Evolutionary conservation across 1,140 invertebrate genomes (phyloP), one percentile per base, ranked within the genome.

Genomic region (Macrostomum lignano): DNA sequence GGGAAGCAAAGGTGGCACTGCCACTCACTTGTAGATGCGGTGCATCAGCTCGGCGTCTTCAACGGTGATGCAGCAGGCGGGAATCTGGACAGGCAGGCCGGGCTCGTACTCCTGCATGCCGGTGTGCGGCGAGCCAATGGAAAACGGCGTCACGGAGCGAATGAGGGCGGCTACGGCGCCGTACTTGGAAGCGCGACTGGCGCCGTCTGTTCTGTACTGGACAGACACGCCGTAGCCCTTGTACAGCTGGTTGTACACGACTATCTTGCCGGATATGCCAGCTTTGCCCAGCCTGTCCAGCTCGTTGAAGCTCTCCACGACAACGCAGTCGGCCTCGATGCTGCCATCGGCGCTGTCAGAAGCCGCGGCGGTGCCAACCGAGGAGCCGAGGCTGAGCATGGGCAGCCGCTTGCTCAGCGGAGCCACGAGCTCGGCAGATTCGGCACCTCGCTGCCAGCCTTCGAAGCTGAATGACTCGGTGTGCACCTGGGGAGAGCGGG

Each of bases 41-140:
- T 64, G 48, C 31, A 79, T 50, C 44, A 76, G 63, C 45, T 67
- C 63, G 3, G 74, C 72, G 59, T 79, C 74, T 61, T 77, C 74
- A 6, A 69, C 49, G 1, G 74, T 71, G 21, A 81, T 72, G 38
- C 67, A 70, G 21, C 71, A 73, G 7, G 66, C 65, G 7, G 75
- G 74, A 40, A 81, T 76, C 53, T 68, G 65, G n/a, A n/a, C n/a
- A 11, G 52, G 62, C 2, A 68, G 60, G 43, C 61, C 63, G 19
- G 37, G 19, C 17, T 28, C 45, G 42, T 74, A 74, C 9, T 40
- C 40, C 54, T 71, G 66, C 36, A 32, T 36, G 3, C 54, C 54
- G 17, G 54, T 58, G 37, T 58, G 54, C 5, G 52, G 48, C 13
- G 49, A 52, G 35, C 48, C 40, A 15, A 58, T 44, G 14, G 50